Evolutionary conservation across 2,888 invertebrate genomes (phyloP).

Genomic region (Brachylomia viminalis): DNA sequence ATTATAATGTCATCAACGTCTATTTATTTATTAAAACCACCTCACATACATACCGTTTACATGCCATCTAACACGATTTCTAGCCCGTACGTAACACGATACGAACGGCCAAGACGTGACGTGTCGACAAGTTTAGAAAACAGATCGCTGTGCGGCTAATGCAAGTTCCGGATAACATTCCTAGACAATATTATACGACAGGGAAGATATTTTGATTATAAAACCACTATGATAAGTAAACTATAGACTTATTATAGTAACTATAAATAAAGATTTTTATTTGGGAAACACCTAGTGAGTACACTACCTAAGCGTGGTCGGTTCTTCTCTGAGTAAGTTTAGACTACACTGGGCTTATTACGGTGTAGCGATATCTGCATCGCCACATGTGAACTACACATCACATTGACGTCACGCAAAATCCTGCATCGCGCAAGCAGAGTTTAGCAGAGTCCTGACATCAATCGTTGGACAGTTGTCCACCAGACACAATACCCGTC

Average conservation of each 20-base stretch:
- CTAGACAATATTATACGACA: slow-evolving; percentile 13
- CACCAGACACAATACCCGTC: too few relatives aligned
- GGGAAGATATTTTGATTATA: slow-evolving; percentile 6
- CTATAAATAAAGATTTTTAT: too few relatives aligned
- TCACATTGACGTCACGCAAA: too few relatives aligned
- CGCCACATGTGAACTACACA: too few relatives aligned
- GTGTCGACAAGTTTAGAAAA: slow-evolving; percentile 48
- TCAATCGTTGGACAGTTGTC: too few relatives aligned
- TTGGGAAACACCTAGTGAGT: too few relatives aligned
- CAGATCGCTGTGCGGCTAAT: slow-evolving; percentile 49
- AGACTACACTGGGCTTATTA: neutral
- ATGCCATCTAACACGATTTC: slow-evolving; percentile 22
- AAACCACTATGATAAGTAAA: neutral
- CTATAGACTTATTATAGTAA: neutral
- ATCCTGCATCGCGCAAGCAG: too few relatives aligned
- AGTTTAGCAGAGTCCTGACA: too few relatives aligned
- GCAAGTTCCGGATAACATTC: slow-evolving; percentile 49
- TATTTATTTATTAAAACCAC: slow-evolving; percentile 14
- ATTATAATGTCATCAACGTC: neutral
- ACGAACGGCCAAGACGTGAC: slow-evolving; percentile 41
- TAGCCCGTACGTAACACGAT: slow-evolving; percentile 39
- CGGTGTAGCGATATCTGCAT: too few relatives aligned
- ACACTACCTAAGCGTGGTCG: neutral
- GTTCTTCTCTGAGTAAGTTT: neutral
- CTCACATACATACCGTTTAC: neutral